Evolutionary conservation across 92 coral and sea anemone species (phyloP).

Genomic region (Meandrina meandrites): DNA sequence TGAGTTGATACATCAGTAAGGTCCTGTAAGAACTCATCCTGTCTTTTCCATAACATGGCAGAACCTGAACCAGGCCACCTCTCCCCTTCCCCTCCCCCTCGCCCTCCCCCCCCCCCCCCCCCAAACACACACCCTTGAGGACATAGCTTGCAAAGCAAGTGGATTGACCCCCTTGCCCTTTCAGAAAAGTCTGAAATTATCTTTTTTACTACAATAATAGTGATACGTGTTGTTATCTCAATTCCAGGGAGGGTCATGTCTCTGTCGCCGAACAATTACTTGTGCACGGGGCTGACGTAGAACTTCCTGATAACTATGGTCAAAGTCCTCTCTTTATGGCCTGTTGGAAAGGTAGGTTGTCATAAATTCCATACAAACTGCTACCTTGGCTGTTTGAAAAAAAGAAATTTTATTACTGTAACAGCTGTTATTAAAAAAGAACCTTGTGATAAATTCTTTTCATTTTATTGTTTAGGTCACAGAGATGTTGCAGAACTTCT

Average conservation of each 20-base stretch:
- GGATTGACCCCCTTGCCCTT: no score
- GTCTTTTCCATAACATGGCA: no score
- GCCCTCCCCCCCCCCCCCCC: no score
- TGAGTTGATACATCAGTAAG: no score
- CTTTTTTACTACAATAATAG: background rate
- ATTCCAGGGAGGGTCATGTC: constrained; percentile 93
- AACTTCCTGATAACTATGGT: constrained; percentile 98
- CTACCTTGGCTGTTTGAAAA: background rate
- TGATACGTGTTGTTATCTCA: background rate
- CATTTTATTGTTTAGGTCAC: constrained; percentile 71
- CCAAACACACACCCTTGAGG: no score
- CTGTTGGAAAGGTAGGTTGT: constrained; percentile 93
- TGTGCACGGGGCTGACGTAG: constrained; percentile 91
- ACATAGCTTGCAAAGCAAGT: no score
- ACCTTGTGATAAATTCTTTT: background rate
- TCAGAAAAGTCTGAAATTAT: no score
- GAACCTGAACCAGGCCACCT: no score
- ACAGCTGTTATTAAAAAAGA: background rate
- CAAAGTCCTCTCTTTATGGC: constrained; percentile 99
- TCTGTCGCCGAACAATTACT: constrained; percentile 89
- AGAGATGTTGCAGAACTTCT: constrained; percentile 93
- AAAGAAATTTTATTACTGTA: background rate
- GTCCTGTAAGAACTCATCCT: no score
- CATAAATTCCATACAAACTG: background rate
- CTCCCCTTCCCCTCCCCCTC: no score